Conservation (phyloP, 2,797 vertebrate genomes). For the Distichodus sexfasciatus region DNA sequence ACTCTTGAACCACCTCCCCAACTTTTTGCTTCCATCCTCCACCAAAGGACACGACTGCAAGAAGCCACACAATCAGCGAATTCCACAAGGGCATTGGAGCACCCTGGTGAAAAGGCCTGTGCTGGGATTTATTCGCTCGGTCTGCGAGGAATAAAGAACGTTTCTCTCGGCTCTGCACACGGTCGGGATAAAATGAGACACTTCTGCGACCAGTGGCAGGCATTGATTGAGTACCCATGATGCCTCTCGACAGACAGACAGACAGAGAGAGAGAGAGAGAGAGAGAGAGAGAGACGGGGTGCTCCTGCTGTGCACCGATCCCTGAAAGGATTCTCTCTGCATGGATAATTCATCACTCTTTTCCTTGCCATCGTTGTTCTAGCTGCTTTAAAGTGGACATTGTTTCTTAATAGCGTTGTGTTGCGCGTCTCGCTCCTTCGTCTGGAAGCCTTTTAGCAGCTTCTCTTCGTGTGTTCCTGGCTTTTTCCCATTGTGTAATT, state of each 20-base stretch:
- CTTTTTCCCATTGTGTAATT: constrained; percentile 6
- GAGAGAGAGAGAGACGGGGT: neutral
- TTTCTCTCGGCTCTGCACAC: neutral
- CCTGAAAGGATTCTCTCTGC: constrained; percentile 21
- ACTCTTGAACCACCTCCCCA: neutral
- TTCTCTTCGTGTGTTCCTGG: neutral
- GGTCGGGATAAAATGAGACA: constrained; percentile 15
- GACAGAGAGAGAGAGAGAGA: neutral
- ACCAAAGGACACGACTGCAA: neutral
- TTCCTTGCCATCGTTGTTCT: neutral
- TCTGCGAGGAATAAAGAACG: neutral
- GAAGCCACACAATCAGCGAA: neutral
- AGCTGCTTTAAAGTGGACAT: neutral
- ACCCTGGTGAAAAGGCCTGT: neutral
- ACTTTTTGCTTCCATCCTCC: neutral
- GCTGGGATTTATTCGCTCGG: neutral
- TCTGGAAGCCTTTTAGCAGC: neutral
- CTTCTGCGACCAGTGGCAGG: constrained; percentile 17
- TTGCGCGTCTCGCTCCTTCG: neutral
- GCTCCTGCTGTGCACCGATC: constrained; percentile 1
- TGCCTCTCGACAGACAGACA: neutral
- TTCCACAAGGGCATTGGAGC: neutral
- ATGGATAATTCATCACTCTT: constrained; percentile 11
- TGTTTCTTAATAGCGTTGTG: neutral
- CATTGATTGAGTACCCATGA: constrained; percentile 26